Evolutionary conservation across 2,888 invertebrate genomes (phyloP), one percentile per base, ranked within the genome.

Genomic region (Spisula solida): DNA sequence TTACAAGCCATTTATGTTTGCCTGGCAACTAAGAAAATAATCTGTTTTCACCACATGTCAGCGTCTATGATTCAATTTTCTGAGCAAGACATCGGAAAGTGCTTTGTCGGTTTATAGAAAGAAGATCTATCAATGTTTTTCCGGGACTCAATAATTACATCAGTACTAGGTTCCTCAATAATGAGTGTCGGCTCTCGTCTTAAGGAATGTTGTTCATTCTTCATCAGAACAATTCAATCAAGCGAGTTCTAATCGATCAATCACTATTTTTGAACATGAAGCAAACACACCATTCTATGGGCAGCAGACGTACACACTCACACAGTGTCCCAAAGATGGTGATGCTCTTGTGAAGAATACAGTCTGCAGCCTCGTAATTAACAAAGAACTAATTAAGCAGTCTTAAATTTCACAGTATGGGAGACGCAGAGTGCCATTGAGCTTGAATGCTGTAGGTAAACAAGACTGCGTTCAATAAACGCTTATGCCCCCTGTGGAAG

Each of bases 151-250:
- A 83, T 47, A 83, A 83, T 83, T 83, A 75, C 83, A 75, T 48
- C 29, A 83, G 51, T 14, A 12, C 25, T 34, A 31, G 2, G 34
- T 34, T 75, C 75, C 34, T 34, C 75, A 34, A 56, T 79, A 85
- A 79, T 56, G 55, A 60, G 55, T 78, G 56, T 55, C 41, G 31
- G 79, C 78, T 75, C 29, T 34, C 34, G 12, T 34, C 75, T 31
- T 79, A 51, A 56, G 55, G 55, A 51, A 41, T 41, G 25, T 85
- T 79, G 55, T 56, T 85, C 79, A 85, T 55, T 79, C 85, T 55
- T 79, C 78, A 79, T 85, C 85, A 79, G 41, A 85, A 85, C 56
- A 80, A 55, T 85, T 79, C 85, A 83, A 85, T 85, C 85, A 85
- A 78, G 51, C 56, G 55, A 78, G 78, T 79, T 79, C 31, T 79